Conservation (phyloP, 2,113 vertebrate genomes). For the Atractosteus spatula region DNA sequence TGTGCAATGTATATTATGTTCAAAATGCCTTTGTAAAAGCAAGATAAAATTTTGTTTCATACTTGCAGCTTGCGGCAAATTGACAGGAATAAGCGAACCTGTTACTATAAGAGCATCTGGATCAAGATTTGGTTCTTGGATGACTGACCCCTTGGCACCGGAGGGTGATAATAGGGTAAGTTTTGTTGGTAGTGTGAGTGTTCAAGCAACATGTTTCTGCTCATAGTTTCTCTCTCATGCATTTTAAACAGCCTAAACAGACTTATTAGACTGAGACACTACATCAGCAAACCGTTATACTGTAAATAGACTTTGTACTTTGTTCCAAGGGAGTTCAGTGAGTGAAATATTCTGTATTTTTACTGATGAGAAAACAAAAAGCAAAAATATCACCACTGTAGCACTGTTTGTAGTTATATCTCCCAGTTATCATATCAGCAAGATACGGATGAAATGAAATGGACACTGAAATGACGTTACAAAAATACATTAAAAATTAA, state of each 20-base stretch:
- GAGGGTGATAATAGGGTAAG: constrained; percentile 93
- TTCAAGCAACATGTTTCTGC: not conserved
- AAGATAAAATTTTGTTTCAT: constrained; percentile 21
- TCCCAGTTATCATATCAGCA: not conserved
- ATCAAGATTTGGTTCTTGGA: constrained; percentile 95
- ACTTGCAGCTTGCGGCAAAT: constrained; percentile 89
- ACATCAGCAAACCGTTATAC: not conserved
- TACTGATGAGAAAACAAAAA: not conserved
- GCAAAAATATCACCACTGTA: not conserved
- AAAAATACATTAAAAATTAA: constrained; percentile 34
- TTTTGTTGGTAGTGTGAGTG: not conserved
- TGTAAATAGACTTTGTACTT: not conserved
- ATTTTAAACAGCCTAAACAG: not conserved
- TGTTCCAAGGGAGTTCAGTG: not conserved
- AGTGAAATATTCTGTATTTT: not conserved
- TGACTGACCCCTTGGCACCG: constrained; percentile 90
- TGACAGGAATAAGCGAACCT: constrained; percentile 92
- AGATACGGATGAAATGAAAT: not conserved
- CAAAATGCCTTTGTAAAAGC: not conserved
- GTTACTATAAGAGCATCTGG: constrained; percentile 94
- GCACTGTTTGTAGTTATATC: too few species aligned
- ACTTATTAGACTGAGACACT: not conserved
- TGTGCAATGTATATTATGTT: not conserved
- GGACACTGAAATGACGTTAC: constrained; percentile 13
- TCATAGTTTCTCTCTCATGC: not conserved